Percentiles rank a stretch among this genome's conserved stretches.
Evolutionary conservation across 2,888 invertebrate genomes (phyloP).

Genomic region (Cheilosia vernalis): DNA sequence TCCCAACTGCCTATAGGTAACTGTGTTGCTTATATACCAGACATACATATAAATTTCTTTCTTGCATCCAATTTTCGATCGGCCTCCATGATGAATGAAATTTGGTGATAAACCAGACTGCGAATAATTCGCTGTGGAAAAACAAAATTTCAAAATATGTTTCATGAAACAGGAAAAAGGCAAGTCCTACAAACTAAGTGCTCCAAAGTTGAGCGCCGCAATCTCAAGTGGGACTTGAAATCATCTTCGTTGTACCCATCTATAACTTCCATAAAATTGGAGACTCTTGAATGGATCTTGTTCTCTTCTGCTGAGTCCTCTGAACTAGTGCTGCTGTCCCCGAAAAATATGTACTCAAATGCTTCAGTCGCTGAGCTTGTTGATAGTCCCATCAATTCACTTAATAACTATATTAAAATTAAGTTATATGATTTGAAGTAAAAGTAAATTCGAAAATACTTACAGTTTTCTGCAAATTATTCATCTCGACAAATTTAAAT

Average conservation of each 20-base stretch:
- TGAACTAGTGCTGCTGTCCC: neutral
- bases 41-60: conserved; percentile 8
- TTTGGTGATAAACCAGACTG: neutral
- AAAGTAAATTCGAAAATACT: no score
- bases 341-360: neutral
- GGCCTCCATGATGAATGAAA: neutral
- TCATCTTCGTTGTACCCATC: neutral
- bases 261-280: neutral
- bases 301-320: neutral
- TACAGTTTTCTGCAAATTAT: no score
- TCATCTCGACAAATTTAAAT: no score
- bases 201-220: conserved; percentile 12
- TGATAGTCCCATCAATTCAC: no score
- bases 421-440: no score
- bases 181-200: neutral
- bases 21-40: conserved; percentile 3
- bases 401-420: no score
- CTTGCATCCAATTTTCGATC: neutral
- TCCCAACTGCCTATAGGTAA: conserved; percentile 20
- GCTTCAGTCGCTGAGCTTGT: no score
- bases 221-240: neutral
- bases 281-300: neutral
- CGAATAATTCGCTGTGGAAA: neutral
- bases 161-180: neutral
- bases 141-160: neutral